A percentile compares a stretch with the other conserved stretches of the same genome.
These are phyloP conservation scores for Phallusia fumigata DNA, from an alignment of 23 tunicate genomes.

Conservation along the genomic window DNA sequence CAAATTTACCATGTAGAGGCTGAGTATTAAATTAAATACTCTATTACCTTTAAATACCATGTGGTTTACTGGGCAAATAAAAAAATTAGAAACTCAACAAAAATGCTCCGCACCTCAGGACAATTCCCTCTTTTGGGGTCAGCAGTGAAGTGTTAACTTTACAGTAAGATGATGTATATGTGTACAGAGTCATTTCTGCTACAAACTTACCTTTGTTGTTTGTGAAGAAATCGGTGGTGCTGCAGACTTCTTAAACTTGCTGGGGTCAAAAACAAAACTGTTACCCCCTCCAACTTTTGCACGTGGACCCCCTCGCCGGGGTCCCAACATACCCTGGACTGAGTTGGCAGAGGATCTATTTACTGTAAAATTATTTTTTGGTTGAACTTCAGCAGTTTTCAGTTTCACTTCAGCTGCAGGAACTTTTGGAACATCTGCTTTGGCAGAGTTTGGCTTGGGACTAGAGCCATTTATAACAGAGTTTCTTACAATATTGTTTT, in stretches of 20 bases:
- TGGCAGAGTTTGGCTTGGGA: too few relatives aligned
- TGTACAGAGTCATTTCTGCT: too few relatives aligned
- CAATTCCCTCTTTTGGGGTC: too few relatives aligned
- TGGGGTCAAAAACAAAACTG: constrained; percentile 69
- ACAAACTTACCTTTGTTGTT: not conserved
- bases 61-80: too few relatives aligned
- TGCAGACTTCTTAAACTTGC: constrained; percentile 45
- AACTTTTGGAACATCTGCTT: too few relatives aligned
- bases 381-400: not conserved
- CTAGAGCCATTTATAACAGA: not conserved
- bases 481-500: not conserved
- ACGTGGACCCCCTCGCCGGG: not conserved
- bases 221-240: constrained; percentile 18
- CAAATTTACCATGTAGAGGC: too few relatives aligned
- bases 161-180: too few relatives aligned
- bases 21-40: too few relatives aligned
- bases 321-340: not conserved
- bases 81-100: too few relatives aligned
- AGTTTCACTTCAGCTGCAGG: not conserved
- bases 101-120: too few relatives aligned
- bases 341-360: not conserved
- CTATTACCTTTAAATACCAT: too few relatives aligned
- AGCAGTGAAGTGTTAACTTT: too few relatives aligned
- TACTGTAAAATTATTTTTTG: not conserved
- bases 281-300: constrained; percentile 35